Evolutionary conservation across 2,797 vertebrate species (phyloP).

Genomic region (Esox lucius): DNA sequence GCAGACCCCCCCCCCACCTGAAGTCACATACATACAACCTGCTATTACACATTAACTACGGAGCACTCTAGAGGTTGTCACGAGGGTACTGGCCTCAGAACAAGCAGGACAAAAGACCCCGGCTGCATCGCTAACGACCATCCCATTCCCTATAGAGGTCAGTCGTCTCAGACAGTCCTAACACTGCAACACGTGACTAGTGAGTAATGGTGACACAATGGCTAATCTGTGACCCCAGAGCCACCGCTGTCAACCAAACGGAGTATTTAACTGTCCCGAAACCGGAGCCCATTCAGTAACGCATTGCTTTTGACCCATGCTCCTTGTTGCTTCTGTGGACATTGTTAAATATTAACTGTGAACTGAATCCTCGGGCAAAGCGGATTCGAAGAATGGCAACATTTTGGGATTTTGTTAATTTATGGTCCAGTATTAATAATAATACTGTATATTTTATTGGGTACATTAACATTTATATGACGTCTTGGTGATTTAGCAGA

Average conservation of each 20-base stretch:
- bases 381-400: background rate
- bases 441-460: too few relatives aligned
- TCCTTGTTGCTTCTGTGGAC: too few relatives aligned
- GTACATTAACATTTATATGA: too few relatives aligned
- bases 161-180: background rate
- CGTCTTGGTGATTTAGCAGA: too few relatives aligned
- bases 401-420: too few relatives aligned
- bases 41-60: constrained; percentile 4
- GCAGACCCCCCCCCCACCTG: background rate
- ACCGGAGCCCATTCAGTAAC: background rate
- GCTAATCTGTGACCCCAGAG: constrained; percentile 27
- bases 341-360: background rate
- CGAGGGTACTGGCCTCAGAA: background rate
- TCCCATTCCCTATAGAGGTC: too few relatives aligned
- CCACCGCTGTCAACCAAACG: constrained; percentile 38
- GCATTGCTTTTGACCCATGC: too few relatives aligned
- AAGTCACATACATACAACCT: background rate
- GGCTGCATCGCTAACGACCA: background rate
- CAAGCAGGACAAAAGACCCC: background rate
- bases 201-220: constrained; percentile 45
- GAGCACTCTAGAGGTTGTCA: background rate
- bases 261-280: constrained; percentile 22
- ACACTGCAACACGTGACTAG: background rate
- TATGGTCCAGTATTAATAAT: too few relatives aligned
- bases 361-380: background rate